Percentiles rank a stretch among this genome's conserved stretches.
These are phyloP conservation scores for Acestrorhynchus altus DNA, from an alignment of 2,797 vertebrate genomes.

Conservation along the genomic window DNA sequence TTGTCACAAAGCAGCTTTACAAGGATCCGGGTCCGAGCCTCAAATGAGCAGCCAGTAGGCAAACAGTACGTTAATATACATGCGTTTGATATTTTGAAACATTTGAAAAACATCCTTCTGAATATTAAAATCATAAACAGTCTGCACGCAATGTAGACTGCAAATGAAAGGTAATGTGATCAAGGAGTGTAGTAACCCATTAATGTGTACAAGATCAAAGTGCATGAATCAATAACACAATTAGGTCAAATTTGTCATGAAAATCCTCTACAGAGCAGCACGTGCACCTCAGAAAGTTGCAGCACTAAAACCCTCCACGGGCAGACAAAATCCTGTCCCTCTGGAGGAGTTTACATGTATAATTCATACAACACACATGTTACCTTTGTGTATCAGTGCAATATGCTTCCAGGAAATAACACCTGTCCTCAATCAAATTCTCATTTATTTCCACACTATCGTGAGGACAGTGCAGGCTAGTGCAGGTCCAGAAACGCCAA, in stretches of 20 bases:
- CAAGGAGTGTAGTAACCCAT: background rate
- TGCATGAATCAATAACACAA: too few relatives aligned
- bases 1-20: too few relatives aligned
- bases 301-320: conserved; percentile 27
- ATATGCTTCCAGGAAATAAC: conserved; percentile 16
- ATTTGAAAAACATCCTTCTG: background rate
- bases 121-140: background rate
- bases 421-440: conserved; percentile 56
- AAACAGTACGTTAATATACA: too few relatives aligned
- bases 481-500: background rate
- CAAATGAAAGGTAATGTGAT: background rate
- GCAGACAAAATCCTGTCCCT: conserved; percentile 40
- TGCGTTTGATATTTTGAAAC: too few relatives aligned
- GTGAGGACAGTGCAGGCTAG: background rate
- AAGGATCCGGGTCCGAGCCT: too few relatives aligned
- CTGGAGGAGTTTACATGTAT: conserved; percentile 52
- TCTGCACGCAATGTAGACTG: background rate
- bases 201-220: background rate
- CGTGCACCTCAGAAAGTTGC: background rate
- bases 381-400: conserved; percentile 29
- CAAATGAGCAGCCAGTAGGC: too few relatives aligned
- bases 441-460: conserved; percentile 64
- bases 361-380: conserved; percentile 49
- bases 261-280: background rate
- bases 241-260: background rate